Percentiles rank a stretch among this genome's conserved stretches.
Conservation (phyloP, 2,888 invertebrate genomes). For the Patella pellucida region DNA sequence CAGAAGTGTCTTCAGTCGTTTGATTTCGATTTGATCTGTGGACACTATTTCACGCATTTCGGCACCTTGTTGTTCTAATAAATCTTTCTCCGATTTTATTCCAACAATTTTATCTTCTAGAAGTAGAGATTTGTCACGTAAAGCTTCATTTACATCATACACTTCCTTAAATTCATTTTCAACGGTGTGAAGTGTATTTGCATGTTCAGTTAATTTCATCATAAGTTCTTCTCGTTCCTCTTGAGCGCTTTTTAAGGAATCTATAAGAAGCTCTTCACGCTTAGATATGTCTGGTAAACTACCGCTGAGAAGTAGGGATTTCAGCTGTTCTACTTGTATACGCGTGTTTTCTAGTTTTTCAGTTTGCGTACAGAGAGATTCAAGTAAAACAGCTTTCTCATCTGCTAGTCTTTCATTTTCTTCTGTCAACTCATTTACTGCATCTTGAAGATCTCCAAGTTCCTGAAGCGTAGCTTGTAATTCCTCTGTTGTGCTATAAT, state of each 20-base stretch:
- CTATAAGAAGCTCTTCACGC: constrained; percentile 79
- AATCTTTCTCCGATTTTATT: constrained; percentile 81
- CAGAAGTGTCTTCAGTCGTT: constrained; percentile 81
- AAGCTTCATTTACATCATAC: constrained; percentile 71
- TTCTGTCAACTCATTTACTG: constrained; percentile 86
- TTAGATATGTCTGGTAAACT: constrained; percentile 69
- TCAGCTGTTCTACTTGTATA: constrained; percentile 86
- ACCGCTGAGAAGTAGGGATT: constrained; percentile 77
- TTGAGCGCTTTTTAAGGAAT: constrained; percentile 79
- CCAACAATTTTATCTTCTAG: constrained; percentile 82
- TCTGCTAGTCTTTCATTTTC: constrained; percentile 90
- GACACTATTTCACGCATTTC: constrained; percentile 78
- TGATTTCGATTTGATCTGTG: constrained; percentile 84
- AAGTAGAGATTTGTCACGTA: constrained; percentile 78
- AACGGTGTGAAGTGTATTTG: constrained; percentile 76
- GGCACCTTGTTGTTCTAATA: constrained; percentile 81
- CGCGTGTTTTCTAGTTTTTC: constrained; percentile 91
- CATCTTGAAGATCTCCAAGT: constrained; percentile 88
- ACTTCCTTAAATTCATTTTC: constrained; percentile 60
- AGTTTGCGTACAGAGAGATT: constrained; percentile 91
- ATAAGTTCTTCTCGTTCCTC: constrained; percentile 68
- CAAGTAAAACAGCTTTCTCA: constrained; percentile 89
- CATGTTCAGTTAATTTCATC: constrained; percentile 83
- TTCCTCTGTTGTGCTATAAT: constrained; percentile 75
- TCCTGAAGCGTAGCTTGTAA: constrained; percentile 92